Percentiles rank a stretch among this genome's conserved stretches.
phyloP scores from a whole-genome alignment of 2,797 vertebrate genomes.

The Dipus sagitta region DNA sequence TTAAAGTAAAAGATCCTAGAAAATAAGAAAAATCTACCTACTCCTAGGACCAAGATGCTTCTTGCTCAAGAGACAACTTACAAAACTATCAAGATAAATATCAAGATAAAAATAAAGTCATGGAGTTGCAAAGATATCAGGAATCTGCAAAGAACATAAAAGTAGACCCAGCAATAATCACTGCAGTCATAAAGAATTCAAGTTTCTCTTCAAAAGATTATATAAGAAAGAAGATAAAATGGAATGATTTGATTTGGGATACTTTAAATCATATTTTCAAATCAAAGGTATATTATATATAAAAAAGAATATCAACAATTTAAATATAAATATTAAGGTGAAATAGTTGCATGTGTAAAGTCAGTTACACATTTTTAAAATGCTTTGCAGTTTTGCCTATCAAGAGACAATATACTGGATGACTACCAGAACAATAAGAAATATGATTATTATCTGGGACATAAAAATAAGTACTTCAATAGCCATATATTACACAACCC shows the following conservation, averaged over 20 bases:
- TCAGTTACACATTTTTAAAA: slow-evolving; percentile 9
- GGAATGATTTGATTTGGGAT: neutral
- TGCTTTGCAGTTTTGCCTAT: neutral
- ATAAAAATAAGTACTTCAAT: slow-evolving; percentile 28
- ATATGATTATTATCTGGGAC: slow-evolving; percentile 18
- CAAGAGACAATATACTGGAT: neutral
- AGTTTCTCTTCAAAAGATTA: neutral
- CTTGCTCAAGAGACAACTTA: neutral
- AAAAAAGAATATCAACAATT: neutral
- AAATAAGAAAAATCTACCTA: neutral
- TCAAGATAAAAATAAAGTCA: slow-evolving; percentile 27
- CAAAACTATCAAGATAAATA: neutral
- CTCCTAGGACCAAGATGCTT: neutral
- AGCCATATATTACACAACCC: neutral
- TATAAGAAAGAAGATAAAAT: neutral
- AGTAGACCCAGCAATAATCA: neutral
- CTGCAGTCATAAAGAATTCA: slow-evolving; percentile 7
- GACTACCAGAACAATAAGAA: slow-evolving; percentile 27
- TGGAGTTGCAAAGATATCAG: neutral
- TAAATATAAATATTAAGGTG: slow-evolving; percentile 32
- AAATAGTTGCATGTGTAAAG: neutral
- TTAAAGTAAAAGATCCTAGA: neutral
- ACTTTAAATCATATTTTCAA: slow-evolving; percentile 11
- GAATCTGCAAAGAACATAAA: slow-evolving; percentile 44
- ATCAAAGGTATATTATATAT: neutral